Conservation (phyloP, 2,113 vertebrate species). For the Ursus arctos region DNA sequence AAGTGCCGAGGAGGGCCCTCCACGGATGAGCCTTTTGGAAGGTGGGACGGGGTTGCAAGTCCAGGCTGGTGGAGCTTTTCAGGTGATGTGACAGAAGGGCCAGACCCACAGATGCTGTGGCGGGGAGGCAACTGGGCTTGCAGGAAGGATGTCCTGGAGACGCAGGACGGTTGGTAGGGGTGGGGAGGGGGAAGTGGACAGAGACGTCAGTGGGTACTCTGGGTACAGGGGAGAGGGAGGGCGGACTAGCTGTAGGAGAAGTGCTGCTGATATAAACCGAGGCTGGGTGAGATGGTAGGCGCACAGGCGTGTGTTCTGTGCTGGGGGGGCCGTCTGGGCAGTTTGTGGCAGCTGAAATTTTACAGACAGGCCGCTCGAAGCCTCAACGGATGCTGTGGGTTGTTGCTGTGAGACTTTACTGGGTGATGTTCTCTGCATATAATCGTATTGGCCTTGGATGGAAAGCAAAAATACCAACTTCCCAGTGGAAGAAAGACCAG, state of each 20-base stretch:
- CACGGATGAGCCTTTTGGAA: background rate
- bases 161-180: fast-evolving
- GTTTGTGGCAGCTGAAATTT: background rate
- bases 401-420: background rate
- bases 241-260: background rate
- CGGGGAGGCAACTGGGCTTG: background rate
- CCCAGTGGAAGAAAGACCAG: background rate
- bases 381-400: background rate
- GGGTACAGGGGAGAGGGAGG: no score
- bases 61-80: background rate
- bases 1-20: background rate
- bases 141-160: background rate
- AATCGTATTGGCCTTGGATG: background rate
- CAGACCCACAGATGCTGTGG: fast-evolving
- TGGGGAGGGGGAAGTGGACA: background rate
- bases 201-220: no score
- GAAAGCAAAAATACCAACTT: background rate
- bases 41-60: background rate
- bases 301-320: background rate
- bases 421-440: background rate
- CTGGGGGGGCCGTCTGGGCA: background rate
- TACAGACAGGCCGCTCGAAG: background rate
- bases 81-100: background rate
- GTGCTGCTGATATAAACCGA: no score
- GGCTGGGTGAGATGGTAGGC: background rate